phyloP scores from a whole-genome alignment of 2,888 invertebrate genomes.

The Cheilosia vulpina region DNA sequence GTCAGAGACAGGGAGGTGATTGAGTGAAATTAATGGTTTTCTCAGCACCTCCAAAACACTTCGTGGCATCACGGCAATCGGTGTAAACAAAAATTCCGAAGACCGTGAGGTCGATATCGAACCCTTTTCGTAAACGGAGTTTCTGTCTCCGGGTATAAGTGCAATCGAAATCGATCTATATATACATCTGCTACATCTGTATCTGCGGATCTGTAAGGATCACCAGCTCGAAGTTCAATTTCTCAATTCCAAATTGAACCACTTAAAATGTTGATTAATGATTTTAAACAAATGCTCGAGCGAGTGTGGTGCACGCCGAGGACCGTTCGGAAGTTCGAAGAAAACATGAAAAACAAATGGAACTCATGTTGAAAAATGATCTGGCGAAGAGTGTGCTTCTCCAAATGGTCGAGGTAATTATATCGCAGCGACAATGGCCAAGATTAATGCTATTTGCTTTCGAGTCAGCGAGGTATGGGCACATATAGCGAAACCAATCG shows the following conservation, averaged over 20 bases:
- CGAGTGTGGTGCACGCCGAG: slow-evolving; percentile 20
- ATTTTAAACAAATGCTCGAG: slow-evolving; percentile 63
- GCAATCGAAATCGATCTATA: slow-evolving; percentile 2
- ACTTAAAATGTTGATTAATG: slow-evolving; percentile 75
- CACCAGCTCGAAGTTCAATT: slow-evolving; percentile 62
- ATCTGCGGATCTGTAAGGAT: slow-evolving; percentile 53
- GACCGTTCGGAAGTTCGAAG: slow-evolving; percentile 29
- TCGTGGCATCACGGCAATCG: slow-evolving; percentile 1
- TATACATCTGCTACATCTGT: slow-evolving; percentile 40
- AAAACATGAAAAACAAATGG: background rate
- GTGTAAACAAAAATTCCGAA: slow-evolving; percentile 64
- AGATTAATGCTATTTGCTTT: slow-evolving; percentile 71
- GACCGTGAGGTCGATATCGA: slow-evolving; percentile 45
- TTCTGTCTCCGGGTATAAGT: background rate
- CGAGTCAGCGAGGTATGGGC: slow-evolving; percentile 49
- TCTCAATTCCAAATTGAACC: slow-evolving; percentile 74
- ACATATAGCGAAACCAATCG: slow-evolving; percentile 63
- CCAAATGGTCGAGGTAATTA: slow-evolving; percentile 81
- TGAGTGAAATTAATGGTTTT: slow-evolving; percentile 73
- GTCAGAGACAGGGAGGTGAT: slow-evolving; percentile 71
- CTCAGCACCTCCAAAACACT: slow-evolving; percentile 66
- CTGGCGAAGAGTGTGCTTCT: slow-evolving; percentile 81
- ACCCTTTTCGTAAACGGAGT: slow-evolving; percentile 39
- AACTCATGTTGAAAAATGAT: slow-evolving; percentile 80
- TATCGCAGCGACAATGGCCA: slow-evolving; percentile 76